phyloP scores from a whole-genome alignment of 2,113 vertebrate genomes.

The Sula dactylatra region DNA sequence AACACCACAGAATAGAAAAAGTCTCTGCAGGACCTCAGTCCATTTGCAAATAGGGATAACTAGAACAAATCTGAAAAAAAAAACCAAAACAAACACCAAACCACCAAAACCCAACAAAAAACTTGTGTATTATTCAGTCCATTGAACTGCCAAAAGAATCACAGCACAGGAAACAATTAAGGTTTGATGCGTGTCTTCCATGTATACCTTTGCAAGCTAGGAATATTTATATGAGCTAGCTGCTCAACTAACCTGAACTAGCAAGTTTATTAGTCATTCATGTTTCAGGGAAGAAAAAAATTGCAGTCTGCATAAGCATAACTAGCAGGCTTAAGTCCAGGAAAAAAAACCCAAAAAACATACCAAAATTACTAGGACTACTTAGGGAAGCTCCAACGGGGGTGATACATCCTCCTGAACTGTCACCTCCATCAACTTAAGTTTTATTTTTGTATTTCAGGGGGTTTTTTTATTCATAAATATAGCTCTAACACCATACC shows the following conservation, averaged over 20 bases:
- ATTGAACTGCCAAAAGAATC: neutral
- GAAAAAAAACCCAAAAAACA: accelerated
- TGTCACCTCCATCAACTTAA: neutral
- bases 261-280: neutral
- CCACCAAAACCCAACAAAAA: neutral
- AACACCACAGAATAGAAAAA: neutral
- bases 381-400: neutral
- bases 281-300: neutral
- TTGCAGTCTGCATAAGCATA: neutral
- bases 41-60: neutral
- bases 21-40: neutral
- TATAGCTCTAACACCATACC: neutral
- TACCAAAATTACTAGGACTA: neutral
- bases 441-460: neutral
- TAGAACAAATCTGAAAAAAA: neutral
- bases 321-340: neutral
- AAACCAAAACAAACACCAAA: too few species aligned
- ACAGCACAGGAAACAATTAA: neutral
- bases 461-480: neutral
- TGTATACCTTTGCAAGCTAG: neutral
- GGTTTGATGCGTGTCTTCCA: neutral
- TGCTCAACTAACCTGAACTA: neutral
- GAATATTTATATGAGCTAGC: neutral
- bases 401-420: neutral
- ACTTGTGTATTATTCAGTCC: neutral